phyloP scores from a whole-genome alignment of 2,113 vertebrate species.

The Rhea pennata region DNA sequence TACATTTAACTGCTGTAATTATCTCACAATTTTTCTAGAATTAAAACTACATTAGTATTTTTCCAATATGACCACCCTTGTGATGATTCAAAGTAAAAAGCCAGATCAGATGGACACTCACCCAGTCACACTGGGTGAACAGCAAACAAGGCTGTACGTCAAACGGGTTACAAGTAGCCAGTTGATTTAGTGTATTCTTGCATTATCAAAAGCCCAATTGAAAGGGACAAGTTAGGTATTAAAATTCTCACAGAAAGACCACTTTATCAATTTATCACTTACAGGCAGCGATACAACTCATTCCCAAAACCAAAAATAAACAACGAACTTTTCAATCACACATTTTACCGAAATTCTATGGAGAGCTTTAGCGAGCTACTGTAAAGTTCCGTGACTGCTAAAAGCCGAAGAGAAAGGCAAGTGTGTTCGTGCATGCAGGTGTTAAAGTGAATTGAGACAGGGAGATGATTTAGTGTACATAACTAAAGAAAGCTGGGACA shows the following conservation, averaged over 20 bases:
- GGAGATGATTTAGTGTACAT: no score
- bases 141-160: not conserved
- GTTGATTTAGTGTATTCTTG: not conserved
- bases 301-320: not conserved
- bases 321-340: not conserved
- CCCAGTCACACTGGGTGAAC: not conserved
- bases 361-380: not conserved
- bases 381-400: not conserved
- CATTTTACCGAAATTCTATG: not conserved
- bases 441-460: no score
- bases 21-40: not conserved
- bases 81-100: not conserved
- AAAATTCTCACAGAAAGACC: not conserved
- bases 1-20: not conserved
- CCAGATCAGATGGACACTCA: not conserved
- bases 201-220: not conserved
- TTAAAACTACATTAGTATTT: not conserved
- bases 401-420: not conserved
- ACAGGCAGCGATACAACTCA: not conserved
- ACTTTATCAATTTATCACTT: not conserved
- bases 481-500: no score
- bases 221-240: not conserved
- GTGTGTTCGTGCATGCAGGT: no score
- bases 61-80: not conserved
- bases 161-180: not conserved